phyloP scores from a whole-genome alignment of 2,797 vertebrate species.

The Ctenosaura bakeri region DNA sequence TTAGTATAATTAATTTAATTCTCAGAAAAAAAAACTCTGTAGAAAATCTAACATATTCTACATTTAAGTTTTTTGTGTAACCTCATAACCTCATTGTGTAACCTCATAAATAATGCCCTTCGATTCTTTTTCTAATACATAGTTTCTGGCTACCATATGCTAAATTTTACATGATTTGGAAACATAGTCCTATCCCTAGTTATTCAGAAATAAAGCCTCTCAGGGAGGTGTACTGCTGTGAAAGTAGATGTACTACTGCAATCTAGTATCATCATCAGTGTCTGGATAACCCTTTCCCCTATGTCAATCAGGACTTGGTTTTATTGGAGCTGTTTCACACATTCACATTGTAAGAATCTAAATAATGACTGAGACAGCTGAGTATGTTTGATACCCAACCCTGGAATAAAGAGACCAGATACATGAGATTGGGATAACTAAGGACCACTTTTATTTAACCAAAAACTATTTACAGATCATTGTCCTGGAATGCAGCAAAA shows the following conservation, averaged over 20 bases:
- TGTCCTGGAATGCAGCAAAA: too few species aligned
- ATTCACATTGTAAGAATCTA: not conserved
- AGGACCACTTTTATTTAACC: too few species aligned
- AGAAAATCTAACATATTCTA: not conserved
- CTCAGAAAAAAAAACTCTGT: not conserved
- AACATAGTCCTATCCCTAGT: not conserved
- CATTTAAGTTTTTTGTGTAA: not conserved
- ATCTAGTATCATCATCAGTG: not conserved
- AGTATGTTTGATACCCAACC: too few species aligned
- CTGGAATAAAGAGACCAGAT: too few species aligned
- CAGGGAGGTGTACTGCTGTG: not conserved
- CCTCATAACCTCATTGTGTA: not conserved
- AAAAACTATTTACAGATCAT: too few species aligned
- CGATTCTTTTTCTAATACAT: not conserved
- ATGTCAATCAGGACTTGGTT: not conserved
- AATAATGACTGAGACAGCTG: too few species aligned
- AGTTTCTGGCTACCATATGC: not conserved
- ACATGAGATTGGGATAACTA: too few species aligned
- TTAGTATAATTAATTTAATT: conserved; percentile 71
- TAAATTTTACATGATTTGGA: not conserved
- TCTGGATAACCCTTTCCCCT: not conserved
- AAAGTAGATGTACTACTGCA: not conserved
- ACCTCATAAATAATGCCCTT: not conserved
- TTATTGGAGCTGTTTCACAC: not conserved
- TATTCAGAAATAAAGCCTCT: not conserved